These are phyloP conservation scores for Neuroterus valhalla DNA, from an alignment of 1,140 invertebrate species.

Conservation along the genomic window DNA sequence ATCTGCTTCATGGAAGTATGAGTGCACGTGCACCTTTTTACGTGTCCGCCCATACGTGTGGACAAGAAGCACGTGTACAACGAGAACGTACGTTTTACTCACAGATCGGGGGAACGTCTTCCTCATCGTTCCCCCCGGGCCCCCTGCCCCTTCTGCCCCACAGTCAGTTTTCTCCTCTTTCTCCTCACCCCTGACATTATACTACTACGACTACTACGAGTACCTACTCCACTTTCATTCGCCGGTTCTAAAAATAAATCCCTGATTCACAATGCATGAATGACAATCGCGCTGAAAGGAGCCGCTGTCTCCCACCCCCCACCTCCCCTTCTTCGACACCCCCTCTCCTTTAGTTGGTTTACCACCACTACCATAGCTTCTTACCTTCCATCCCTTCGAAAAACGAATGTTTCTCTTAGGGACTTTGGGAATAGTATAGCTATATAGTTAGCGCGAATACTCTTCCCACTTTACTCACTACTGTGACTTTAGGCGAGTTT, in stretches of 20 bases:
- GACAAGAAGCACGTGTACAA: conserved; percentile 47
- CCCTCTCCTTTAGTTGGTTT: conserved; percentile 33
- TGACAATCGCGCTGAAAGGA: conserved; percentile 69
- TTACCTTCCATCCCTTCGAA: conserved; percentile 42
- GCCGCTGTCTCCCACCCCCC: conserved; percentile 52
- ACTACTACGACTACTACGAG: conserved; percentile 58
- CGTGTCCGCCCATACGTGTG: conserved; percentile 45
- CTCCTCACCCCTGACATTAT: conserved; percentile 50
- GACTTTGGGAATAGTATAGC: conserved; percentile 29
- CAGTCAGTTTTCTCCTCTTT: conserved; percentile 50
- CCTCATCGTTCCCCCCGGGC: conserved; percentile 44
- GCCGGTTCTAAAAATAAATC: conserved; percentile 73
- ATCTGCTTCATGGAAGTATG: conserved; percentile 27
- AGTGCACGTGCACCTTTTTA: conserved; percentile 48
- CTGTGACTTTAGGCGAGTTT: background rate
- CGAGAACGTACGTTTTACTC: conserved; percentile 59
- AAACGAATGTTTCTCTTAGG: conserved; percentile 46
- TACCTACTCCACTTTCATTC: conserved; percentile 71
- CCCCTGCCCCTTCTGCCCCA: conserved; percentile 48
- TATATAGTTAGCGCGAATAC: conserved; percentile 12
- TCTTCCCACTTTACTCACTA: background rate
- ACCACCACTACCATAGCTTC: conserved; percentile 33
- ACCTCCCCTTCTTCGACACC: conserved; percentile 32
- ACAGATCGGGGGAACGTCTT: conserved; percentile 55
- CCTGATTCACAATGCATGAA: conserved; percentile 72